Evolutionary conservation across 35 echinoderm and acorn worm genomes (phyloP), one percentile per base, ranked within the genome.

Genomic region (Amphiura filiformis): DNA sequence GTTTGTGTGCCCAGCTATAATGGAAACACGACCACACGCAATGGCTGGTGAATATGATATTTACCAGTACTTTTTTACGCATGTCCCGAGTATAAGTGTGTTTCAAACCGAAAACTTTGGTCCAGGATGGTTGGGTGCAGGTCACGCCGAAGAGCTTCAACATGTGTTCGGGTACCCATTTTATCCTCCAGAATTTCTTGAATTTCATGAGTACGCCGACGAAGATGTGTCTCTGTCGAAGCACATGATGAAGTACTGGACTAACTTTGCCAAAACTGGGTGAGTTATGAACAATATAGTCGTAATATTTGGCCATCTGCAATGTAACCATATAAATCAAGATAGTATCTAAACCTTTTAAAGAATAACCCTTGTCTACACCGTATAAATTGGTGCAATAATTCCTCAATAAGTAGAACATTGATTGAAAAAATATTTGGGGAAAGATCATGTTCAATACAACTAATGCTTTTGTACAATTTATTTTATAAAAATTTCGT

Each of bases 71-170:
- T 18, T 11, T 52, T 52, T 52, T 52, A 52, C 44, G 7, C 44
- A 52, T 52, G 44, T 52, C 7, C 44, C 44, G 20, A 52, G 44
- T 20, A 7, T 52, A 20, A 11, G 7, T 52, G 7, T 7, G 44
- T 52, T 52, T 52, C 44, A 52, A 52, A 20, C 7, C 44, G 44
- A 52, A 52, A 52, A 7, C 7, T 52, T 52, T 52, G 44, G 79
- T 26, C 70, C 94, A 39, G 12, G 31, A 20, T 98, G 96, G 96
- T 78, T 89, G 18, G 92, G 92, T 0, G 96, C 89, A 9, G 89
- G 89, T 5, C 96, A 98, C 76, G 96, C 76, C 15, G 92, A 98
- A 37, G 92, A 94, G 40, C 7, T 52, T 52, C 89, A 76, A 9
- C 94, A 86, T 56, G 82, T 98, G 40, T 98, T 98, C 65, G 96